Evolutionary conservation across 2,797 vertebrate genomes (phyloP), one percentile per base, ranked within the genome.

Genomic region (Etheostoma nigrum): DNA sequence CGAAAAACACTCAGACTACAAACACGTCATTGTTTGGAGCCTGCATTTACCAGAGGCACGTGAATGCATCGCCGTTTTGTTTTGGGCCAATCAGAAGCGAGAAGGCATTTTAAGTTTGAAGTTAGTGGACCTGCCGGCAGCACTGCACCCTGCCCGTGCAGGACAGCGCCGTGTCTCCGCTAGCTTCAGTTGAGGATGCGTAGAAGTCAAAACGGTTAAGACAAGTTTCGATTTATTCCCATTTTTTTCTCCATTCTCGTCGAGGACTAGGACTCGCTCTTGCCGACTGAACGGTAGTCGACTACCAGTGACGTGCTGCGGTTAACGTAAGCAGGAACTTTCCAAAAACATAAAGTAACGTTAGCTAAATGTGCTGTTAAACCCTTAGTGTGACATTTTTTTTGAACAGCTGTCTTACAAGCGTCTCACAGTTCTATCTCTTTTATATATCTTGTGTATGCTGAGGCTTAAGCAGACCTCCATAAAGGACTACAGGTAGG

Each of bases 91-190:
- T 93, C 86, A 89, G 70, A 75, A 49, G 55, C 75, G 36, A 83
- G 81, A 40, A 63, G 16, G 72, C 81, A n/a, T 85, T 93, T 92
- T 81, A 82, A 90, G 86, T 92, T 91, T 84, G 87, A 80, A 85
- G 85, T 18, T 44, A 76, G 27, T 2, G 51, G 57, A 71, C 27
- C 21, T 57, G 44, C n/a, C 1, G n/a, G 58, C 51, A 59, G 58
- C 55, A 45, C 13, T 72, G 64, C 58, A 16, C 15, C 30, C 61
- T 74, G 48, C 6, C 6, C 25, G 27, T 48, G 6, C 52, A 18
- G 66, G 16, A 81, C 69, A 16, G 66, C 67, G 51, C 44, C 36
- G 25, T 10, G 44, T 60, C 16, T 70, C 10, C 57, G 3, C 1
- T 18, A 15, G 25, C 21, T 45, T 61, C 63, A 5, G 4, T 12